Conservation (phyloP, 1,140 invertebrate genomes). For the Glomeris maerens region DNA sequence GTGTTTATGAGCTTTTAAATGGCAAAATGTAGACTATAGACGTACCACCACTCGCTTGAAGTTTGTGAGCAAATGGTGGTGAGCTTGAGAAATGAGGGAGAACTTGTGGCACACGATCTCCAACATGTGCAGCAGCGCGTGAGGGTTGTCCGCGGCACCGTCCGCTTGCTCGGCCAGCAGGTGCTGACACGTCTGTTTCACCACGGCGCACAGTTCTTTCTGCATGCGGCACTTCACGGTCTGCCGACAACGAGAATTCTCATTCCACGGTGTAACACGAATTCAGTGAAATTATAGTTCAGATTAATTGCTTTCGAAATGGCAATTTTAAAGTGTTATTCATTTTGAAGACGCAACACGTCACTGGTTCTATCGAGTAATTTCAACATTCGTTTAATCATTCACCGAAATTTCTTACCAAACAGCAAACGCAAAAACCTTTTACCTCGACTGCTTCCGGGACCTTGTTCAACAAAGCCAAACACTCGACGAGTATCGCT, state of each 20-base stretch:
- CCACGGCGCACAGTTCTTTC: slow-evolving; percentile 57
- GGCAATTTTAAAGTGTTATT: slow-evolving; percentile 8
- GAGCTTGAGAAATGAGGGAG: slow-evolving; percentile 50
- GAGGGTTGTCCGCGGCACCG: slow-evolving; percentile 8
- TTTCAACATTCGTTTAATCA: neutral
- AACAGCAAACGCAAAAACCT: no score
- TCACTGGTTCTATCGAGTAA: neutral
- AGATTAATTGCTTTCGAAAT: neutral
- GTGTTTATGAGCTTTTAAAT: no score
- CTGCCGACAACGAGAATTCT: slow-evolving; percentile 31
- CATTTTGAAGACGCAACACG: no score
- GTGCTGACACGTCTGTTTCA: slow-evolving; percentile 55
- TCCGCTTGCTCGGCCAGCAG: slow-evolving; percentile 37
- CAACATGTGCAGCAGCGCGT: slow-evolving; percentile 27
- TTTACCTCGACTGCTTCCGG: slow-evolving; percentile 70
- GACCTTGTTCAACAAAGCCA: slow-evolving; percentile 66
- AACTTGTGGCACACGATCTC: slow-evolving; percentile 56
- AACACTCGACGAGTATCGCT: slow-evolving; percentile 67
- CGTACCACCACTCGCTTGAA: slow-evolving; percentile 19
- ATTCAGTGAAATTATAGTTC: no score
- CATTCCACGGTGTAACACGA: no score
- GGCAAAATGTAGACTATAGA: neutral
- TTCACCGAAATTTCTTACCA: slow-evolving; percentile 12
- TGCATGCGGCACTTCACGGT: slow-evolving; percentile 66
- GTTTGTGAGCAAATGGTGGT: slow-evolving; percentile 43